Conservation (phyloP, 2,797 vertebrate genomes). For the Sarcoramphus papa region DNA sequence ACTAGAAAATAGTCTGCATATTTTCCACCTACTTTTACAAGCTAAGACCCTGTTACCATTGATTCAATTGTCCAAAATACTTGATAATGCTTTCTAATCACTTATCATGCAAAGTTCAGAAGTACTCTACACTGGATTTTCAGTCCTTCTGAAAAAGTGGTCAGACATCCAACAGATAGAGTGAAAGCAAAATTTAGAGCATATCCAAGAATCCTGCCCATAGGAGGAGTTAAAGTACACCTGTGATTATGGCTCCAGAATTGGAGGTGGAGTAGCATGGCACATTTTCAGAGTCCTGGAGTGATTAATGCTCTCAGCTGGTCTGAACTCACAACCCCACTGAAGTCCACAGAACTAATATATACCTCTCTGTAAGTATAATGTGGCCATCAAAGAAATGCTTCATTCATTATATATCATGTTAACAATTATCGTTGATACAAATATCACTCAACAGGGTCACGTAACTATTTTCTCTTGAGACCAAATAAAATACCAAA, state of each 20-base stretch:
- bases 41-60: too few species aligned
- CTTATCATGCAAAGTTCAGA: background rate
- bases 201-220: background rate
- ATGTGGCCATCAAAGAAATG: rapidly evolving
- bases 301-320: background rate
- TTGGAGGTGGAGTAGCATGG: background rate
- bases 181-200: background rate
- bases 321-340: background rate
- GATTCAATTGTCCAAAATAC: background rate
- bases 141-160: background rate
- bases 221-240: background rate
- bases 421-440: background rate
- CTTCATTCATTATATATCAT: background rate
- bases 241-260: background rate
- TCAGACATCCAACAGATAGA: background rate
- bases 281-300: background rate
- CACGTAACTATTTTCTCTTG: background rate
- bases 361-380: background rate
- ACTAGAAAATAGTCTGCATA: background rate
- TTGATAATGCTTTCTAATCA: background rate
- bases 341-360: background rate
- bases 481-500: background rate
- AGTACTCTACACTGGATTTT: background rate
- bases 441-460: background rate
- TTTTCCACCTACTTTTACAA: background rate